Evolutionary conservation across 2,113 vertebrate genomes (phyloP), one percentile per base, ranked within the genome.

Genomic region (Tympanuchus pallidicinctus): DNA sequence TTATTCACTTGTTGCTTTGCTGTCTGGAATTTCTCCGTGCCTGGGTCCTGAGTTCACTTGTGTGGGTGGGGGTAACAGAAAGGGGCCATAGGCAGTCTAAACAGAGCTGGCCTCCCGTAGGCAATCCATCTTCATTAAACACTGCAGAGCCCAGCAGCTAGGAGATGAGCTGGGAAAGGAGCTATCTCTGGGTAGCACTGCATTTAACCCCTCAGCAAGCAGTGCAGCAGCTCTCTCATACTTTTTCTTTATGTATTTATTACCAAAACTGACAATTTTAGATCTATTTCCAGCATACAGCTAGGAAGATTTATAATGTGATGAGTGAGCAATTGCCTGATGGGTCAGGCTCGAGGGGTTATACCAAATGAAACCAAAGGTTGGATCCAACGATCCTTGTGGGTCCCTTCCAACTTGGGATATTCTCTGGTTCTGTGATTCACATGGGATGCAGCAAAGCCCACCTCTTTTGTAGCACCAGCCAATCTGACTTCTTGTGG

Each of bases 121-220:
- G 25, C 72, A 79, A 86, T 88, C 76, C 21, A 63, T 95, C 87
- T 78, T 88, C 66, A 32, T 95, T 93, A 85, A 73, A 48, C 27
- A 66, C 32, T 27, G 64, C 74, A 70, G 70, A 66, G 59, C 64
- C 22, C 65, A 40, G 64, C 64, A 67, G 75, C 81, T 64, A 60
- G 65, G 61, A 88, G 91, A 65, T 77, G 91, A 82, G 65, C 43
- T 82, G 5, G 76, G 34, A 42, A 45, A 63, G 71, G 83, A 92
- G 90, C 71, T 73, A 3, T 88, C 87, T 56, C 86, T 47, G 92
- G 56, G 66, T 56, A 75, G 92, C 57, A 88, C 87, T 63, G 13
- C 7, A 0, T 47, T 90, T 90, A 94, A 95, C 92, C 72, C 87
- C 66, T 90, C 67, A 70, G 34, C n/a, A 54, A 25, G 40, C 43